phyloP scores from a whole-genome alignment of 2,113 vertebrate species.

The Todiramphus chloris region DNA sequence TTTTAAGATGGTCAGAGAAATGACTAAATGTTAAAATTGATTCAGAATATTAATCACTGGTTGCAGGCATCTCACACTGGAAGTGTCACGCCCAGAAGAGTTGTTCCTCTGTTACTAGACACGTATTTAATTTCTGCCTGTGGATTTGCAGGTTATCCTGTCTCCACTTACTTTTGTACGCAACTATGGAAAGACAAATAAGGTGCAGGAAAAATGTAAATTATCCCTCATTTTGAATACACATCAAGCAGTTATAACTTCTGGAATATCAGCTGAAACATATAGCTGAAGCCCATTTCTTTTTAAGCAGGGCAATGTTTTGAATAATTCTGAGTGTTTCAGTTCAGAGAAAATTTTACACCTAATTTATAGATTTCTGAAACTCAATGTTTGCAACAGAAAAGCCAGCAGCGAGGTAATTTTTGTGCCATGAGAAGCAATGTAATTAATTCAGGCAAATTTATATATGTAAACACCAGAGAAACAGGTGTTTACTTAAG shows the following conservation, averaged over 20 bases:
- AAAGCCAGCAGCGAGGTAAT: background rate
- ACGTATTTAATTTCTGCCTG: background rate
- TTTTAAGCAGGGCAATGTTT: background rate
- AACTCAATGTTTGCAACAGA: background rate
- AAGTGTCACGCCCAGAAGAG: background rate
- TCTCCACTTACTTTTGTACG: background rate
- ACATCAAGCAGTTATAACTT: background rate
- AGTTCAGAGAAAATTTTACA: constrained; percentile 14
- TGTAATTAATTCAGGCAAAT: constrained; percentile 49
- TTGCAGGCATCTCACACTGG: background rate
- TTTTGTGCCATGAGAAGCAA: background rate
- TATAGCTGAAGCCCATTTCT: background rate
- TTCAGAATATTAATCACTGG: background rate
- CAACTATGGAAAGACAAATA: background rate
- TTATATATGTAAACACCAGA: background rate
- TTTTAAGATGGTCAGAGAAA: background rate
- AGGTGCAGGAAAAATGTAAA: background rate
- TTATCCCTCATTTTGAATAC: background rate
- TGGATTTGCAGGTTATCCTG: background rate
- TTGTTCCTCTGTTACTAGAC: background rate
- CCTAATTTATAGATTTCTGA: constrained; percentile 13
- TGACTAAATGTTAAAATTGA: background rate
- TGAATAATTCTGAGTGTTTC: background rate
- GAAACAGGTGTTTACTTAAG: constrained; percentile 28
- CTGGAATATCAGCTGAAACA: background rate